Conservation (phyloP, 1,140 invertebrate species). For the Conus betulinus region DNA sequence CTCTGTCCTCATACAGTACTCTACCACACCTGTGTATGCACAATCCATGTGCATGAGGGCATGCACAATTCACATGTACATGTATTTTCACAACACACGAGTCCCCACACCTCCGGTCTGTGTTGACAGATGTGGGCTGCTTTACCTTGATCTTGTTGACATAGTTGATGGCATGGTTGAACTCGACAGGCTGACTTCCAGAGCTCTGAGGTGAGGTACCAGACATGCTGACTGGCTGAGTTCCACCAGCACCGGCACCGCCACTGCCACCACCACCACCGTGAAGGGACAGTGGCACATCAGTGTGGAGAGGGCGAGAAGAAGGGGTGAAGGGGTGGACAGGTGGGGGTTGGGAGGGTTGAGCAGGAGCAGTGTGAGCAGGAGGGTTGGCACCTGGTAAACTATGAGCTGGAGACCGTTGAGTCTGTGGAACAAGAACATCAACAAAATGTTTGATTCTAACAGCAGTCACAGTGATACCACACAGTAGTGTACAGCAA, state of each 20-base stretch:
- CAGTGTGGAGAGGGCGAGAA: not conserved
- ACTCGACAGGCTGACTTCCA: slow-evolving; percentile 91
- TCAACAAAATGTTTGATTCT: no score
- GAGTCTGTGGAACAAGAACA: not conserved
- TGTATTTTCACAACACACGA: no score
- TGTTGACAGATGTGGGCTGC: no score
- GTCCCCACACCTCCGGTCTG: no score
- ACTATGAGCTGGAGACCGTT: slow-evolving; percentile 15
- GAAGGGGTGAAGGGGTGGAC: slow-evolving; percentile 30
- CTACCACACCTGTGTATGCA: no score
- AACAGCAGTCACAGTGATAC: no score
- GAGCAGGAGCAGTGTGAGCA: slow-evolving; percentile 15
- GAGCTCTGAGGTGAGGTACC: slow-evolving; percentile 46
- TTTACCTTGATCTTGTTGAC: slow-evolving; percentile 99
- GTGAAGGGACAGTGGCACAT: slow-evolving; percentile 37
- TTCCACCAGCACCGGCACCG: not conserved
- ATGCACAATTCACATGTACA: no score
- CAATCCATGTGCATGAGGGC: no score
- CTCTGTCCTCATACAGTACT: no score
- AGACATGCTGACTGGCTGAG: slow-evolving; percentile 51
- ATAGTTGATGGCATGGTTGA: slow-evolving; percentile 99
- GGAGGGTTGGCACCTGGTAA: slow-evolving; percentile 4
- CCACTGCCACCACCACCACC: slow-evolving; percentile 1
- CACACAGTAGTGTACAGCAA: no score
- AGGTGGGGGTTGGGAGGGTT: slow-evolving; percentile 32